Conservation (phyloP, 2,797 vertebrate genomes). For the Emys orbicularis region DNA sequence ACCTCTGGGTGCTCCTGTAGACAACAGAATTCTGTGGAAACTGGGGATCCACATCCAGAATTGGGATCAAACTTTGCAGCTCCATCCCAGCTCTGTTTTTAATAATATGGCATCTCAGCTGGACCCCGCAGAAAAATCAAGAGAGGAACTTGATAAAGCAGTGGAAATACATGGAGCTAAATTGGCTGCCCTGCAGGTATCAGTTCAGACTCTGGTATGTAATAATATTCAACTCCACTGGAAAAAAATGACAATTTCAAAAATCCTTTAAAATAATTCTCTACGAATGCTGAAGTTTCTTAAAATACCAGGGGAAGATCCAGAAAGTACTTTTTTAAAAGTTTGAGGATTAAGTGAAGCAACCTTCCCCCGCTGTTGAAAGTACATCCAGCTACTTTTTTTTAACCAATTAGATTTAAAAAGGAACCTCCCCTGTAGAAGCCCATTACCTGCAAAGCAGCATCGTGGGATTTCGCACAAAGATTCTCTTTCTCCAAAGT, state of each 20-base stretch:
- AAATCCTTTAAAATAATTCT: constrained; percentile 35
- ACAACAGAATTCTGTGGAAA: background rate
- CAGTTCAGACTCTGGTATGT: accelerated
- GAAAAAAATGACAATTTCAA: background rate
- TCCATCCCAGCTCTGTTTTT: constrained; percentile 6
- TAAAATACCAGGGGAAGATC: background rate
- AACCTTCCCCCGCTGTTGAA: background rate
- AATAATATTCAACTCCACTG: background rate
- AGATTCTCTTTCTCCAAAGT: constrained; percentile 37
- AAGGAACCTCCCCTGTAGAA: background rate
- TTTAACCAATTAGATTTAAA: background rate
- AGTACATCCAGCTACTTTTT: background rate
- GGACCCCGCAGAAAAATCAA: constrained; percentile 42
- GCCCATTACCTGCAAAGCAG: constrained; percentile 25
- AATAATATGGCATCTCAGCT: constrained; percentile 49
- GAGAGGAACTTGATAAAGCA: constrained; percentile 23
- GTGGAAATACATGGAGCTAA: constrained; percentile 37
- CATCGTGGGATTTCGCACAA: background rate
- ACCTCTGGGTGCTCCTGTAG: background rate
- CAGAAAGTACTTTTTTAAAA: background rate
- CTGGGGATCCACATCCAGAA: background rate
- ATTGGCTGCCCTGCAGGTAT: constrained; percentile 27
- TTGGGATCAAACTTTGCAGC: background rate
- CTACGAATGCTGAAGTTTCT: background rate
- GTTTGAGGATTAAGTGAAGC: background rate